Conservation (phyloP, 2,797 vertebrate genomes). For the Stomatorhinus walkeri region DNA sequence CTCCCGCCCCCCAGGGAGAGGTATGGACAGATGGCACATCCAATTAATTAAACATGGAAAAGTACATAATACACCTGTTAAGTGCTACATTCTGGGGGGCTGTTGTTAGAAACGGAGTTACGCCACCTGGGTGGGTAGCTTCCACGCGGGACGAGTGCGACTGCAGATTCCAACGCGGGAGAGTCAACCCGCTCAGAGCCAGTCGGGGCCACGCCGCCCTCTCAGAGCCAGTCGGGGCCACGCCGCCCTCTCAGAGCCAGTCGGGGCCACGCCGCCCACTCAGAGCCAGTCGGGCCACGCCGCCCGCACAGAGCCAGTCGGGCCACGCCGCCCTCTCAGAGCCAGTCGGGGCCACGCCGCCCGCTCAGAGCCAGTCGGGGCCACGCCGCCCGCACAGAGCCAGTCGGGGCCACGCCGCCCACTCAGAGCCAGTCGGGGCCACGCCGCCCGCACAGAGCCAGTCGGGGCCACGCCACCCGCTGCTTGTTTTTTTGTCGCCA, state of each 20-base stretch:
- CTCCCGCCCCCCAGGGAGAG: not conserved
- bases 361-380: not conserved
- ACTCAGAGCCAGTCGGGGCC: not conserved
- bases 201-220: not conserved
- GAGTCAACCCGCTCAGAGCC: not conserved
- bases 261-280: not conserved
- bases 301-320: no score
- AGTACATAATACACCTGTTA: constrained; percentile 38
- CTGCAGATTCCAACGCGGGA: not conserved
- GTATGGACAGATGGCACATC: constrained; percentile 24
- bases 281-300: not conserved
- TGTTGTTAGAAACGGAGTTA: not conserved
- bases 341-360: not conserved
- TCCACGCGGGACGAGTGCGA: not conserved
- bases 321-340: not conserved
- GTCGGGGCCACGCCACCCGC: not conserved
- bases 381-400: not conserved
- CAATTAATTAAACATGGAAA: constrained; percentile 30
- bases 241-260: no score
- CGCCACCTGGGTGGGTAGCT: not conserved
- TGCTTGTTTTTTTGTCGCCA: not conserved
- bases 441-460: not conserved
- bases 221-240: no score
- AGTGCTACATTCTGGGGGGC: constrained; percentile 29
- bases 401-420: no score